Percentiles rank a stretch among this genome's conserved stretches.
These are phyloP conservation scores for Carpatolechia fugitivella DNA, from an alignment of 2,888 invertebrate genomes.

Conservation along the genomic window DNA sequence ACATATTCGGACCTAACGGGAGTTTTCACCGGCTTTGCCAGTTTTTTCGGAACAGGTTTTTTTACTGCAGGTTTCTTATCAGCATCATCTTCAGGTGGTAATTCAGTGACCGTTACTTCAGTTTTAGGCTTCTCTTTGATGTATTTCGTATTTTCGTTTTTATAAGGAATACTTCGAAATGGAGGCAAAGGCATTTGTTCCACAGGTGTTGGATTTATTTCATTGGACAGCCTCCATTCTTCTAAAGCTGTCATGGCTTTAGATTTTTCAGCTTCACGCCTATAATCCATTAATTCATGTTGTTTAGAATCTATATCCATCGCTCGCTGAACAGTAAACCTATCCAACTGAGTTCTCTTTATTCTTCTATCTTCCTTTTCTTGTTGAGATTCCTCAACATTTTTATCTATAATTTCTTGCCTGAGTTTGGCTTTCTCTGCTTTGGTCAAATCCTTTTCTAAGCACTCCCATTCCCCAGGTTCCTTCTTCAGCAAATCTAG, in stretches of 20 bases:
- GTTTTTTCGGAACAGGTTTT: slow-evolving; percentile 28
- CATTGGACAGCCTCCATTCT: slow-evolving; percentile 69
- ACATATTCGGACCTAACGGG: slow-evolving; percentile 57
- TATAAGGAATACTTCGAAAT: background rate
- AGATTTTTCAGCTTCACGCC: slow-evolving; percentile 80
- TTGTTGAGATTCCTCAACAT: slow-evolving; percentile 76
- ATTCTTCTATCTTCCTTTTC: slow-evolving; percentile 72
- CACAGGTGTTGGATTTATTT: slow-evolving; percentile 7
- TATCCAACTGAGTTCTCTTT: slow-evolving; percentile 76
- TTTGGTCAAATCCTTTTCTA: slow-evolving; percentile 79
- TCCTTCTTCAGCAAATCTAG: slow-evolving; percentile 83
- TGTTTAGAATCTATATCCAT: slow-evolving; percentile 73
- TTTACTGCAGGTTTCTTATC: background rate
- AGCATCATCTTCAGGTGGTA: slow-evolving; percentile 2
- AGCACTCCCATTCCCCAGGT: slow-evolving; percentile 73
- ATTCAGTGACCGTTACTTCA: slow-evolving; percentile 17
- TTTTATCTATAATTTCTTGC: slow-evolving; percentile 76
- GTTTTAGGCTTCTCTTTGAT: background rate
- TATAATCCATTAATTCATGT: slow-evolving; percentile 80
- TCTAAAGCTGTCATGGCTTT: slow-evolving; percentile 84
- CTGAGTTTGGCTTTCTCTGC: slow-evolving; percentile 78
- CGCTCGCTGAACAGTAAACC: slow-evolving; percentile 70
- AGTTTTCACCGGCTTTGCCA: slow-evolving; percentile 31
- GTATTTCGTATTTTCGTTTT: background rate
- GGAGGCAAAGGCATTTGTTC: background rate